phyloP scores from a whole-genome alignment of 2,888 invertebrate species.

The Dinocampus coccinellae region DNA sequence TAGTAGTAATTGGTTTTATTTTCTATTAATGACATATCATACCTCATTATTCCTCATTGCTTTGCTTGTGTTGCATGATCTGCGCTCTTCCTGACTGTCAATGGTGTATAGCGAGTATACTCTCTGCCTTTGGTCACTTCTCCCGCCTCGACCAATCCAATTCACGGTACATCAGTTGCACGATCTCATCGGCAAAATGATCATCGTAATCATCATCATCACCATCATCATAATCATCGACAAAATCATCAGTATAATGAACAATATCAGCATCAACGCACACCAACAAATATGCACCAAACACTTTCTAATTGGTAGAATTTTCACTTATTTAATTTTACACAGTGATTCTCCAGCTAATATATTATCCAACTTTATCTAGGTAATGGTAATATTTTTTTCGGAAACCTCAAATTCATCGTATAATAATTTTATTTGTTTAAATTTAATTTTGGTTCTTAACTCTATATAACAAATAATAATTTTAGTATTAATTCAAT shows the following conservation, averaged over 20 bases:
- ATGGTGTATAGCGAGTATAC: slow-evolving; percentile 68
- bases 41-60: slow-evolving; percentile 56
- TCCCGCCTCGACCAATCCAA: slow-evolving; percentile 57
- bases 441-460: not conserved
- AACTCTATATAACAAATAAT: not conserved
- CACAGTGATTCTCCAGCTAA: not conserved
- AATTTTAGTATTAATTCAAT: too few species aligned
- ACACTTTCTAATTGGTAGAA: slow-evolving; percentile 65
- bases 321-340: slow-evolving; percentile 3
- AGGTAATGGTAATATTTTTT: not conserved
- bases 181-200: slow-evolving; percentile 66
- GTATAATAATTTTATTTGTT: not conserved
- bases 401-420: not conserved
- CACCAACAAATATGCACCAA: slow-evolving; percentile 64
- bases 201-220: slow-evolving; percentile 61
- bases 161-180: slow-evolving; percentile 65
- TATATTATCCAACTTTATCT: not conserved
- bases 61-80: slow-evolving; percentile 69
- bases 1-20: not conserved
- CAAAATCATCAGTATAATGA: slow-evolving; percentile 49
- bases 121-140: slow-evolving; percentile 69
- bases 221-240: slow-evolving; percentile 55
- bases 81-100: slow-evolving; percentile 57
- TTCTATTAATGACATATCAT: slow-evolving; percentile 9
- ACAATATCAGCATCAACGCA: slow-evolving; percentile 55